Evolutionary conservation across 2,113 vertebrate species (phyloP).

Genomic region (Coreoperca whiteheadi): DNA sequence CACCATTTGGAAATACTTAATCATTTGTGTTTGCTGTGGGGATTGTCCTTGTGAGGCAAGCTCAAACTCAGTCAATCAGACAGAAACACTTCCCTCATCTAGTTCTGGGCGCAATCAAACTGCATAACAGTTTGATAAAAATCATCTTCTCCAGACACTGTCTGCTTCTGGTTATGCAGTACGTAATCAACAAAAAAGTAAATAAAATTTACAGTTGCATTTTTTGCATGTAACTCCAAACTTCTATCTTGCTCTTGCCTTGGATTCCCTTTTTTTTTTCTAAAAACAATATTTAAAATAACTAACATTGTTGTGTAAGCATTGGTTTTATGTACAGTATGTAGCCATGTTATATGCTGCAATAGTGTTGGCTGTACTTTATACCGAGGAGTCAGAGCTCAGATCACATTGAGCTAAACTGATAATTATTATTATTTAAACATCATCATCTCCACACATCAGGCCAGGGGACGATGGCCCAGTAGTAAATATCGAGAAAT

Average conservation of each 20-base stretch:
- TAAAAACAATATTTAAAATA: background rate
- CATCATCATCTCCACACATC: conserved; percentile 6
- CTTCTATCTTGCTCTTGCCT: no score
- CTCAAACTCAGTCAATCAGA: conserved; percentile 11
- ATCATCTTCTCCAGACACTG: background rate
- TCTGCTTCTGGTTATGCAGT: background rate
- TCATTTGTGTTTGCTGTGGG: background rate
- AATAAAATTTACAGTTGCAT: background rate
- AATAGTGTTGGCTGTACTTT: background rate
- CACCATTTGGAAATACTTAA: background rate
- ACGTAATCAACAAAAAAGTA: background rate
- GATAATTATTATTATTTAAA: conserved; percentile 49
- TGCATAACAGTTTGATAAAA: background rate
- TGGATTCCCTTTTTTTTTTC: background rate
- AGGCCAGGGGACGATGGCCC: no score
- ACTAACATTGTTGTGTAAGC: background rate
- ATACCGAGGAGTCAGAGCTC: background rate
- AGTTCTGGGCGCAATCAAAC: conserved; percentile 3
- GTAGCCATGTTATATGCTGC: background rate
- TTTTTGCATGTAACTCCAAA: background rate
- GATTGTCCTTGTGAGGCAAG: background rate
- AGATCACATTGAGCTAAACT: conserved; percentile 27
- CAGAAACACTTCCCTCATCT: conserved; percentile 1
- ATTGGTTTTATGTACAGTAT: background rate
- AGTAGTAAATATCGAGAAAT: no score